Conservation (phyloP, 2,888 invertebrate species). For the Cephonodes hylas region DNA sequence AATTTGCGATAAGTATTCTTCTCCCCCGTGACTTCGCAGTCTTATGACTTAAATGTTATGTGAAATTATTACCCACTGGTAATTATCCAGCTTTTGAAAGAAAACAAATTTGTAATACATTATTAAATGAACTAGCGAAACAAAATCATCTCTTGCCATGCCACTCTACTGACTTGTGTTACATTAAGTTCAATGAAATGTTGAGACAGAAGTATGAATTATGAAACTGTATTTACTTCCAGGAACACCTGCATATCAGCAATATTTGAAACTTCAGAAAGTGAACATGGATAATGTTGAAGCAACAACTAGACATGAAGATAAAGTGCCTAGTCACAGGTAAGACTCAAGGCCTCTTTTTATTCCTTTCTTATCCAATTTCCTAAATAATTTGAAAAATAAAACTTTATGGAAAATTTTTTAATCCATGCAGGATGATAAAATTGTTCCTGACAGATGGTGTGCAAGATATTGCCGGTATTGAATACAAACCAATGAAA, state of each 20-base stretch:
- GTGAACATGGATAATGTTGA: conserved; percentile 73
- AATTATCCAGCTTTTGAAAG: too few relatives aligned
- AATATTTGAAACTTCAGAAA: conserved; percentile 79
- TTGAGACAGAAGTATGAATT: too few relatives aligned
- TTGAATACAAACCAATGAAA: conserved; percentile 85
- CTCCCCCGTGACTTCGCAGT: too few relatives aligned
- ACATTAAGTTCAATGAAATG: too few relatives aligned
- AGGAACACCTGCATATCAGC: conserved; percentile 81
- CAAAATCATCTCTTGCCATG: too few relatives aligned
- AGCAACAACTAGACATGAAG: conserved; percentile 78
- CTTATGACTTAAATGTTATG: too few relatives aligned
- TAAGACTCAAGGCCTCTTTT: conserved; percentile 25
- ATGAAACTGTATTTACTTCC: conserved; percentile 10
- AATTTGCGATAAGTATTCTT: too few relatives aligned
- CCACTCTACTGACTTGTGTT: too few relatives aligned
- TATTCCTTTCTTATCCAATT: too few relatives aligned
- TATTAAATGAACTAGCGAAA: too few relatives aligned
- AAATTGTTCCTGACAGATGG: conserved; percentile 89
- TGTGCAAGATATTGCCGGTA: conserved; percentile 83
- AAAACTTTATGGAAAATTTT: neutral
- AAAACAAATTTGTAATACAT: too few relatives aligned
- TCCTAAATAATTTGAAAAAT: neutral
- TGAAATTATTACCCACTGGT: too few relatives aligned
- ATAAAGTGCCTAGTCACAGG: conserved; percentile 63
- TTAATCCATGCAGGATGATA: conserved; percentile 80